Conservation (phyloP, 2,888 invertebrate genomes). For the Dromius quadrimaculatus region DNA sequence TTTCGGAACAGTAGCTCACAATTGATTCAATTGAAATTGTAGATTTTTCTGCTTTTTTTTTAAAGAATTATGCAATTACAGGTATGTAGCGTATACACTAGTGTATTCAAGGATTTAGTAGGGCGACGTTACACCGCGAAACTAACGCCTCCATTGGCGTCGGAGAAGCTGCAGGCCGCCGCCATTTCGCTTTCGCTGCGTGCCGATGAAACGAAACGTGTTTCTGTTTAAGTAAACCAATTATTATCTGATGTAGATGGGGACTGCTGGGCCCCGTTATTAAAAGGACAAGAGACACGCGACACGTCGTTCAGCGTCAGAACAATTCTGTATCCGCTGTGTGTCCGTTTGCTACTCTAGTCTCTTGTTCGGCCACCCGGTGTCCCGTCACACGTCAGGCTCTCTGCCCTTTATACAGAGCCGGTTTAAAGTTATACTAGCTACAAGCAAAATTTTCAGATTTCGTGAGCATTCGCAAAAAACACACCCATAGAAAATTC, state of each 20-base stretch:
- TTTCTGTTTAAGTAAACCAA: constrained; percentile 58
- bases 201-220: constrained; percentile 56
- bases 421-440: neutral
- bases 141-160: neutral
- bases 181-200: constrained; percentile 24
- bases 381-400: constrained; percentile 39
- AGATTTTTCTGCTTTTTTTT: too few species aligned
- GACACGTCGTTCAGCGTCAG: constrained; percentile 23
- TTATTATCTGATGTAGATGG: constrained; percentile 57
- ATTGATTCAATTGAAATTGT: too few species aligned
- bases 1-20: too few species aligned
- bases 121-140: constrained; percentile 2
- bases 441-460: too few species aligned
- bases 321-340: neutral
- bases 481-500: too few species aligned
- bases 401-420: neutral
- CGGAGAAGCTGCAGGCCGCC: neutral
- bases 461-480: too few species aligned
- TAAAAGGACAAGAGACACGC: constrained; percentile 46
- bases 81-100: neutral
- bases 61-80: too few species aligned
- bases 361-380: constrained; percentile 40
- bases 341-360: neutral
- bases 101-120: constrained; percentile 1
- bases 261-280: constrained; percentile 42